Base-by-base conservation (phyloP, 2,888 invertebrate species). In the Tortrix viridana region DNA sequence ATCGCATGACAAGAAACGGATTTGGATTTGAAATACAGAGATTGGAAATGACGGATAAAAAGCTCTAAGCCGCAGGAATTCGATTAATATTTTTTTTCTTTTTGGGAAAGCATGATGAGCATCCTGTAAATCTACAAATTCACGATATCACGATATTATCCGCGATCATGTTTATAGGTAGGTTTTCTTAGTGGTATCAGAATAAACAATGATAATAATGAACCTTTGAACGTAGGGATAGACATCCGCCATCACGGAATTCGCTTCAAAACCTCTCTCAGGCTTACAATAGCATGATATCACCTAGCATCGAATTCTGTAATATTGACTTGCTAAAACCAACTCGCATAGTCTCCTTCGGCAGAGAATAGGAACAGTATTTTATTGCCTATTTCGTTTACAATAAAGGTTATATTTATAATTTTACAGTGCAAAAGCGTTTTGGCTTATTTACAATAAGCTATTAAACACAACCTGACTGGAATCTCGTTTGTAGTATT, bases 241-340 rank as follows among this genome's bases (percentile, higher is more conserved):
- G 32, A 1, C 6, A 37, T 61, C 48, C 22, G 1, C 16, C 41
- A 48, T 55, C 37, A 62, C 44, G 60, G 63, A 60, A 50, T 47
- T 16, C 54, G 41, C 32, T 7, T 23, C 22, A 60, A 37, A 61
- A 41, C 44, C 19, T 58, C 52, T n/a, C 52, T 48, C 67, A 46
- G 56, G 57, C 47, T 61, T 63, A 63, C 58, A 60, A 68, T 65
- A 44, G 23, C 12, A 59, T 65, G 63, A 60, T 61, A 67, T 67
- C 65, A 65, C 59, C 23, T 58, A 64, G 50, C 59, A 67, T 65
- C 53, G 23, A 49, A 67, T 64, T 61, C 52, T 52, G 48, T 48
- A 64, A 56, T 44, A 55, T 44, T 55, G 49, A 22, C 55, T 20
- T 19, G 54, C 49, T 5, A 44, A 41, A 50, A 61, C 49, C 41